A percentile compares a stretch with the other conserved stretches of the same genome.
These are phyloP conservation scores for Cirrhinus mrigala DNA, from an alignment of 2,797 vertebrate genomes.

Conservation along the genomic window DNA sequence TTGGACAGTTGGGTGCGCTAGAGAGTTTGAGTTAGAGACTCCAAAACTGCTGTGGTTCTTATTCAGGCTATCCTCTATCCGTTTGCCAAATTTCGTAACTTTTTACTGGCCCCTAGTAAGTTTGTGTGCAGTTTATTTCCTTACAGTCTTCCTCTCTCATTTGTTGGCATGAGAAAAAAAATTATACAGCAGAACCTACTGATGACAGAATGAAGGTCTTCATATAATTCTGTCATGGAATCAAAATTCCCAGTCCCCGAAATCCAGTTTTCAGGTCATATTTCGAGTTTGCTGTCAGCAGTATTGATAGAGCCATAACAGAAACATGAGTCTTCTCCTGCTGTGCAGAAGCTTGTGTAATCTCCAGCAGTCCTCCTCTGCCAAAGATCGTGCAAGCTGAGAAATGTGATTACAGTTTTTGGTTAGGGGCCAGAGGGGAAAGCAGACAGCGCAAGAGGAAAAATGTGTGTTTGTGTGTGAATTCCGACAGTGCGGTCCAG, in stretches of 20 bases:
- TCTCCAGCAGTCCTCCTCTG: constrained; percentile 35
- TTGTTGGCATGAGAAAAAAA: background rate
- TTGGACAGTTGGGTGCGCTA: background rate
- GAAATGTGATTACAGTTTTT: constrained; percentile 54
- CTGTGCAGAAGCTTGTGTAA: constrained; percentile 44
- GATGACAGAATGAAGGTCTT: constrained; percentile 3
- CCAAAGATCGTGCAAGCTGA: constrained; percentile 53
- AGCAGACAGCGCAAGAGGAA: background rate
- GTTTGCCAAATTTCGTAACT: background rate
- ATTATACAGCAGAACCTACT: background rate
- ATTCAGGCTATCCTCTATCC: background rate
- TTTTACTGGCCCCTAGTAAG: background rate
- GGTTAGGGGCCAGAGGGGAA: constrained; percentile 31
- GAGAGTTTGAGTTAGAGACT: background rate
- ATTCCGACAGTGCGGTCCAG: constrained; percentile 22
- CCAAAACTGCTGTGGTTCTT: background rate
- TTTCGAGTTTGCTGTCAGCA: constrained; percentile 22
- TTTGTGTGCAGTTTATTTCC: background rate
- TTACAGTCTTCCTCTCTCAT: background rate
- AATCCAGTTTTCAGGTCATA: constrained; percentile 22
- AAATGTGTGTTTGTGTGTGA: constrained; percentile 39
- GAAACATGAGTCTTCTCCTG: constrained; percentile 30
- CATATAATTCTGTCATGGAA: background rate
- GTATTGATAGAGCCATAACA: constrained; percentile 38
- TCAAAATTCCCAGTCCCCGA: constrained; percentile 8